A percentile compares a stretch with the other conserved stretches of the same genome.
Conservation (phyloP, 2,888 invertebrate species). For the Caenorhabditis doughertyi region DNA sequence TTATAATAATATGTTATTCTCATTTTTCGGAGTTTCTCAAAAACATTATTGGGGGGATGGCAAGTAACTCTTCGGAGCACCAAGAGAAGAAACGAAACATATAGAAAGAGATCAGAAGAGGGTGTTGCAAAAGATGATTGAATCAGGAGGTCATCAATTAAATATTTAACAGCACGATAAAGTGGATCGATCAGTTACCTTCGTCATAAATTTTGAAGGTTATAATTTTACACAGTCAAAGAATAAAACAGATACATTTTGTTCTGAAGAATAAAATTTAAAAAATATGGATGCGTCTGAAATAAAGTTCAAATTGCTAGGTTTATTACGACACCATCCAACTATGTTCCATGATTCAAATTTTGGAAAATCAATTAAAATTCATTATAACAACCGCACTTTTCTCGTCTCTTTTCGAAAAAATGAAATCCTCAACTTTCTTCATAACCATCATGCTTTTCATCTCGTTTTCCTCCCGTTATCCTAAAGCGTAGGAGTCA, state of each 20-base stretch:
- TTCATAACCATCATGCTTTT: constrained; percentile 2
- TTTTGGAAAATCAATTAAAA: too few relatives aligned
- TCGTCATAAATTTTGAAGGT: too few relatives aligned
- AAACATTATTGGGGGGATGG: constrained; percentile 56
- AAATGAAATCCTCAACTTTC: not conserved
- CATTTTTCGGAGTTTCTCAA: constrained; percentile 25
- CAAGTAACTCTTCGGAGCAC: not conserved
- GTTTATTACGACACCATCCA: too few relatives aligned
- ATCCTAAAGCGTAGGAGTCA: not conserved
- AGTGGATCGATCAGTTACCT: too few relatives aligned
- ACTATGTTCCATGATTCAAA: too few relatives aligned
- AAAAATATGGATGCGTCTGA: too few relatives aligned
- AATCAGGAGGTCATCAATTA: not conserved
- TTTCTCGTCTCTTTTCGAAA: not conserved
- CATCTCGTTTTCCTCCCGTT: not conserved
- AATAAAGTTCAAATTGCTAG: too few relatives aligned
- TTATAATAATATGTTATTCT: not conserved
- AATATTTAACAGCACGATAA: too few relatives aligned
- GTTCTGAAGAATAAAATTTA: too few relatives aligned
- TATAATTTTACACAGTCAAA: too few relatives aligned
- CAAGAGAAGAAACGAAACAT: not conserved
- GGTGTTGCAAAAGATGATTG: not conserved
- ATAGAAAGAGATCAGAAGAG: not conserved
- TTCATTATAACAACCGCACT: too few relatives aligned
- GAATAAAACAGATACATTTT: too few relatives aligned